Base-by-base conservation (phyloP, 2,797 vertebrate genomes). In the Kryptopterus vitreolus region DNA sequence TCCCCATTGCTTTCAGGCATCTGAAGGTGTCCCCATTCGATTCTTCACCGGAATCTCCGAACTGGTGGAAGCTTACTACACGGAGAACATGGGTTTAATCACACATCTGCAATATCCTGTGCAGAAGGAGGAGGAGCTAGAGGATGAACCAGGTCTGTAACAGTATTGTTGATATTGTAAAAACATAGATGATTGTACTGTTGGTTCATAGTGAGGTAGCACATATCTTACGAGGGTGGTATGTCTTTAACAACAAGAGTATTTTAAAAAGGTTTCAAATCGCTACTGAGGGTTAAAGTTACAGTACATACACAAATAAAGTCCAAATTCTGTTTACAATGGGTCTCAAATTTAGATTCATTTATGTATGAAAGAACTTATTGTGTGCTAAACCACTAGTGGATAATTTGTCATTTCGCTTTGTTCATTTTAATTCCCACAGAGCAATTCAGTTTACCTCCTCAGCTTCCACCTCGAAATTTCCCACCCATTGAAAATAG, bases 31-130 rank as follows among this genome's bases (percentile, higher is more conserved):
- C 81, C 95, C 97, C 0, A 94, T 98, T 90, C 93, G 93, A 78
- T 96, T 96, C 89, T 99, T 97, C 61, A 82, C 93, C 5, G 90
- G 90, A 86, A 88, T 99, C 84, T 89, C 94, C 35, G 96, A 99
- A 77, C 92, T 99, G 87, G 97, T 99, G 85, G 96, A 98, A 35
- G 96, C 96, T 15, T 99, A 99, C 88, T 95, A 92, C 91, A 96
- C 92, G 82, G 96, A 96, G 82, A 97, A 98, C 91, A 95, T 98
- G 94, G 98, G 98, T 0, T 91, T 99, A 87, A 88, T 98, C 61
- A 98, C 97, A 80, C 95, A 96, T 68, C 93, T 99, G 86, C 96
- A 96, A 88, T 96, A 93, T 71, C 89, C 95, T 0, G 94, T 98
- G 82, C 96, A 92, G 0, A 92, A 93, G 79, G 97, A 98, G 88